phyloP scores from a whole-genome alignment of 1,140 invertebrate genomes.

The Drosophila orosa region DNA sequence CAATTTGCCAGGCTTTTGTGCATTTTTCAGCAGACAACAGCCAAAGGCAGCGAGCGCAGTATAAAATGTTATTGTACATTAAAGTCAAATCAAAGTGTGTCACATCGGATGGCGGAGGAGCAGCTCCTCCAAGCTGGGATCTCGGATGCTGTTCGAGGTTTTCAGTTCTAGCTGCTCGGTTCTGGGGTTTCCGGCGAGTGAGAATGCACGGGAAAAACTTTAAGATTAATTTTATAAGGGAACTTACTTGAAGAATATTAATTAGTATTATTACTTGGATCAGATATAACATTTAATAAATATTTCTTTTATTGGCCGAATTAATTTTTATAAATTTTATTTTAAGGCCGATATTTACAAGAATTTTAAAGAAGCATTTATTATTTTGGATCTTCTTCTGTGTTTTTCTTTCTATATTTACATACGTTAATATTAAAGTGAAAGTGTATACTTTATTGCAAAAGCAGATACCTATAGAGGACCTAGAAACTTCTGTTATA shows the following conservation, averaged over 20 bases:
- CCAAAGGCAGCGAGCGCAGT: conserved; percentile 45
- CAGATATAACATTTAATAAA: background rate
- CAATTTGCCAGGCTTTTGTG: conserved; percentile 66
- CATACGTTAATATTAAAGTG: too few relatives aligned
- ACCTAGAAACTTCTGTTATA: background rate
- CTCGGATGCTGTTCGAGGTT: conserved; percentile 33
- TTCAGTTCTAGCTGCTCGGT: conserved; percentile 9
- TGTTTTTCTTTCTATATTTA: too few relatives aligned
- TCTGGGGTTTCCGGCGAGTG: background rate
- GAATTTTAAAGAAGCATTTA: background rate
- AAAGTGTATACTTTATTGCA: background rate
- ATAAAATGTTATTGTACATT: conserved; percentile 76
- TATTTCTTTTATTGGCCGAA: background rate
- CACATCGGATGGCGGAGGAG: conserved; percentile 29
- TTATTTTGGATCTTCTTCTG: too few relatives aligned
- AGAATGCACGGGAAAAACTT: background rate
- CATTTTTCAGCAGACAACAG: conserved; percentile 54
- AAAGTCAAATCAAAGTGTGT: conserved; percentile 78
- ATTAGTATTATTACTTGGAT: background rate
- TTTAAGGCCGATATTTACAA: background rate
- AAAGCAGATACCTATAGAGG: background rate
- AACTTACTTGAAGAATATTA: background rate
- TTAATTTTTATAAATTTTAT: background rate
- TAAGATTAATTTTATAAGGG: background rate
- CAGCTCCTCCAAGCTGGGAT: background rate